Percentiles rank a stretch among this genome's conserved stretches.
Conservation (phyloP, 2,888 invertebrate species). For the Morpho deidamia region DNA sequence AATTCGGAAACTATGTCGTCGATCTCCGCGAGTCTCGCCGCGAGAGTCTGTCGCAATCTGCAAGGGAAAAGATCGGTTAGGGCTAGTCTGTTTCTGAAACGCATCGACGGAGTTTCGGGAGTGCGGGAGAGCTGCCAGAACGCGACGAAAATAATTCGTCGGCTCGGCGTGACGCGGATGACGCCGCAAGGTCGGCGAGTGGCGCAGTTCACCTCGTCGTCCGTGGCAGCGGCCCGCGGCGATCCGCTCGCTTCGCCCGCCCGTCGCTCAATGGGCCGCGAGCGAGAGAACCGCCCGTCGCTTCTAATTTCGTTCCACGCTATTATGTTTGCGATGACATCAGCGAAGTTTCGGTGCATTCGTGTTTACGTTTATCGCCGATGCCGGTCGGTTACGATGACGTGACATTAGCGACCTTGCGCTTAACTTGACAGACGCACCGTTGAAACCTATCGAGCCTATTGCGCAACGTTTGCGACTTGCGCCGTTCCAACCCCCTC, state of each 20-base stretch:
- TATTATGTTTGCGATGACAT: conserved; percentile 74
- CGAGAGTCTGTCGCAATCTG: conserved; percentile 90
- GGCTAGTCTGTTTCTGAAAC: conserved; percentile 36
- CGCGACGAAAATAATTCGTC: conserved; percentile 69
- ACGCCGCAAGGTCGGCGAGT: conserved; percentile 61
- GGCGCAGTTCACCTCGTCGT: conserved; percentile 57
- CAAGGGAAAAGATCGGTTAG: conserved; percentile 44
- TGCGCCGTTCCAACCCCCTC: conserved; percentile 30
- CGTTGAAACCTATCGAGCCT: conserved; percentile 22
- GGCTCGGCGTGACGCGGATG: conserved; percentile 66
- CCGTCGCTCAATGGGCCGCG: conserved; percentile 74
- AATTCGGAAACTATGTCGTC: conserved; percentile 87
- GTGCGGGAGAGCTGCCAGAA: conserved; percentile 63
- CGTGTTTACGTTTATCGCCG: conserved; percentile 69
- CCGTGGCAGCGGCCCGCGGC: conserved; percentile 68
- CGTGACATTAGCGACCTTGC: conserved; percentile 37
- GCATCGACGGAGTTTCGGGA: conserved; percentile 41
- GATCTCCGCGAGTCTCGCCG: conserved; percentile 86
- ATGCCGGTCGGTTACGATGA: conserved; percentile 47
- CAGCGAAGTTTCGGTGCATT: conserved; percentile 65
- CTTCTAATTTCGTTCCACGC: conserved; percentile 70
- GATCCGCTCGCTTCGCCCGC: conserved; percentile 71
- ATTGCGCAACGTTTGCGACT: conserved; percentile 35
- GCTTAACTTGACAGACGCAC: conserved; percentile 24
- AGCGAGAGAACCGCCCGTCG: conserved; percentile 55